Percentiles rank a stretch among this genome's conserved stretches.
Conservation (phyloP, 2,888 invertebrate species). For the Zygothrica quintamaculata region DNA sequence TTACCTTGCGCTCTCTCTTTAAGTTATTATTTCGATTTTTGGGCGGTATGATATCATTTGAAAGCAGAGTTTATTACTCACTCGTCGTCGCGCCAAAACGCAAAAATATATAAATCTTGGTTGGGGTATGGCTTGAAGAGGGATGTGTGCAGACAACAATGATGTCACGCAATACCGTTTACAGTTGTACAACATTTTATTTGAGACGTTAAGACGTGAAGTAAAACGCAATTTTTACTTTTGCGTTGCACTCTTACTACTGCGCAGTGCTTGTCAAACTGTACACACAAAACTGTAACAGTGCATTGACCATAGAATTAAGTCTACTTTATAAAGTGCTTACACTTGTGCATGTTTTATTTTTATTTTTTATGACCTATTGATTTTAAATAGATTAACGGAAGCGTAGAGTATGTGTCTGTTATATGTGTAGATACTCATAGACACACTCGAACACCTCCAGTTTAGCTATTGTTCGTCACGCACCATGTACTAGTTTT, state of each 20-base stretch:
- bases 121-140: slow-evolving; percentile 18
- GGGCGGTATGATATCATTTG: slow-evolving; percentile 66
- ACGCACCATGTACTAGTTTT: slow-evolving; percentile 44
- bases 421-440: background rate
- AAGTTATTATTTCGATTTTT: slow-evolving; percentile 21
- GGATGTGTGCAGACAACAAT: slow-evolving; percentile 24
- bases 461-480: slow-evolving; percentile 47
- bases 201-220: slow-evolving; percentile 1
- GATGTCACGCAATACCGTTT: slow-evolving; percentile 44
- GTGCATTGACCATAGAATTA: slow-evolving; percentile 39
- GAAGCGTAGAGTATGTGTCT: slow-evolving; percentile 8
- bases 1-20: background rate
- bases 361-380: slow-evolving; percentile 32
- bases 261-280: slow-evolving; percentile 32
- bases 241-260: slow-evolving; percentile 40
- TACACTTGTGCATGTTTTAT: slow-evolving; percentile 6
- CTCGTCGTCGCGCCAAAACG: slow-evolving; percentile 56
- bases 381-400: too few species aligned
- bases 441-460: slow-evolving; percentile 45
- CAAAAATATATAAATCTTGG: slow-evolving; percentile 35
- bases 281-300: slow-evolving; percentile 36
- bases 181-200: slow-evolving; percentile 6
- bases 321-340: slow-evolving; percentile 8
- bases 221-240: slow-evolving; percentile 34
- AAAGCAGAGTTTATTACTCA: slow-evolving; percentile 67